A percentile compares a stretch with the other conserved stretches of the same genome.
These are phyloP conservation scores for Oncopeltus fasciatus DNA, from an alignment of 1,140 invertebrate species.

Conservation along the genomic window DNA sequence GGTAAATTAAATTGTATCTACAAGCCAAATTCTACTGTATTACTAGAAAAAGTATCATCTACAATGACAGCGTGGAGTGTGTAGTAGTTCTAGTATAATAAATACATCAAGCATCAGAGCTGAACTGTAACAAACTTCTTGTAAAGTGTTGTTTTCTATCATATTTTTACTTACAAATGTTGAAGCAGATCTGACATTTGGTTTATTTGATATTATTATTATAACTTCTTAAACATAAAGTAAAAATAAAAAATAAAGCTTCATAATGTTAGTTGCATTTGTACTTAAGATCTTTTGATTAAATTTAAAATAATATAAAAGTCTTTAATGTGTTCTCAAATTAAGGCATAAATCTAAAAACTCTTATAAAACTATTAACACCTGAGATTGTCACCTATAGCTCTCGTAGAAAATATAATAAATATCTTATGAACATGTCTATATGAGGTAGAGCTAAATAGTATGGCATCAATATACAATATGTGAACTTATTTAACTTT, in stretches of 20 bases:
- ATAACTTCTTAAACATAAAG: neutral
- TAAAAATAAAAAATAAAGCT: conserved; percentile 12
- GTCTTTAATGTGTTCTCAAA: neutral
- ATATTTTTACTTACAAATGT: conserved; percentile 1
- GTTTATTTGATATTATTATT: no score
- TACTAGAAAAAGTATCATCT: no score
- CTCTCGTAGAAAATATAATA: conserved; percentile 14
- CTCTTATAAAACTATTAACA: conserved; percentile 12
- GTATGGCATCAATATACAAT: conserved; percentile 12
- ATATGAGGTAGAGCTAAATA: conserved; percentile 18
- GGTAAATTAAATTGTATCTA: no score
- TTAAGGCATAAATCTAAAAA: conserved; percentile 7
- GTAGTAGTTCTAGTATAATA: no score
- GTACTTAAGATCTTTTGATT: conserved; percentile 4
- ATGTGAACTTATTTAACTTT: conserved; percentile 6
- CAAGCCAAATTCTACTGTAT: no score
- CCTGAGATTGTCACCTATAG: conserved; percentile 20
- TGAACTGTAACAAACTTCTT: no score
- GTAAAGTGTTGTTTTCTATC: no score
- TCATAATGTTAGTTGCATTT: neutral
- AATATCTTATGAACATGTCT: conserved; percentile 5
- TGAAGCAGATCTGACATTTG: no score
- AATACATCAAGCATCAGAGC: no score
- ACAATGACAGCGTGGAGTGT: no score
- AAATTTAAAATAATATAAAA: conserved; percentile 3